phyloP scores from a whole-genome alignment of 2,113 vertebrate genomes.

The Brachyhypopomus gauderio region DNA sequence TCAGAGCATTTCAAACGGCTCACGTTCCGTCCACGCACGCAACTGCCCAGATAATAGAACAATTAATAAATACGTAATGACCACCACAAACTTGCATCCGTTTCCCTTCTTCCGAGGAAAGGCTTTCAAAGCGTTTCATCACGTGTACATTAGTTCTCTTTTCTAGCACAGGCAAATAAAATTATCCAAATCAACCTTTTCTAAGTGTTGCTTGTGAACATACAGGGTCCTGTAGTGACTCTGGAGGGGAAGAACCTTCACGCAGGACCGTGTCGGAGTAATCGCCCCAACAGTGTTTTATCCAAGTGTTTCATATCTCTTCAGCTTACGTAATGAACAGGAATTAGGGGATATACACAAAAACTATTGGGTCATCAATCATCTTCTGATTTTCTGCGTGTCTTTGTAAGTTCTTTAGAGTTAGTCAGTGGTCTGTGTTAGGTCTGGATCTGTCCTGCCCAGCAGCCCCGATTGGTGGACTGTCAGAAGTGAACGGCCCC shows the following conservation, averaged over 20 bases:
- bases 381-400: not conserved
- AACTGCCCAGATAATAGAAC: slow-evolving; percentile 74
- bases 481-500: slow-evolving; percentile 40
- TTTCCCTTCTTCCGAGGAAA: slow-evolving; percentile 68
- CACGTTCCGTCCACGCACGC: slow-evolving; percentile 53
- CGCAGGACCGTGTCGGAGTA: not conserved
- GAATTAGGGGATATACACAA: no score
- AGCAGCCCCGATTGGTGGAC: slow-evolving; percentile 28
- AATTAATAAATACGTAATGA: slow-evolving; percentile 77
- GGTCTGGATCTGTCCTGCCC: slow-evolving; percentile 12
- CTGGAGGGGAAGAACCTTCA: not conserved
- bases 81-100: slow-evolving; percentile 71
- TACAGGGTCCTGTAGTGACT: not conserved
- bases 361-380: not conserved
- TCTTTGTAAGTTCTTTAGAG: not conserved
- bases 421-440: not conserved
- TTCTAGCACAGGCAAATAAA: slow-evolving; percentile 23
- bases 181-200: slow-evolving; percentile 46
- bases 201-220: slow-evolving; percentile 7
- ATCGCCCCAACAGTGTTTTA: not conserved
- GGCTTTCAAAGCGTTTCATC: slow-evolving; percentile 61
- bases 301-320: no score
- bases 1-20: slow-evolving; percentile 58
- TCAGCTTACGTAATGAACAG: no score
- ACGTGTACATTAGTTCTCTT: slow-evolving; percentile 36